phyloP scores from a whole-genome alignment of 2,797 vertebrate species.

The Loriculus beryllinus region DNA sequence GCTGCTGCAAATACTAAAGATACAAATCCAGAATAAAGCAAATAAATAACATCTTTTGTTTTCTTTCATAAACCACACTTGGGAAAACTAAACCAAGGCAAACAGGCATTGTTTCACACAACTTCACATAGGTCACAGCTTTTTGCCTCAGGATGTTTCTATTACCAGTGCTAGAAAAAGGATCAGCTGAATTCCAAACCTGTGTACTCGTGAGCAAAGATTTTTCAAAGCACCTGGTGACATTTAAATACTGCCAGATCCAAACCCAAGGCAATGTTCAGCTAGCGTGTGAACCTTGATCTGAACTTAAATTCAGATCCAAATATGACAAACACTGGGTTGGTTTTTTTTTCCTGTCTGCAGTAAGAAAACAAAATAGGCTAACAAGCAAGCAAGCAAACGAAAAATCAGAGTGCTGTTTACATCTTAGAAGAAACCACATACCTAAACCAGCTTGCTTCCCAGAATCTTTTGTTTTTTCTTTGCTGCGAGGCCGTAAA shows the following conservation, averaged over 20 bases:
- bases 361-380: background rate
- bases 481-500: slow-evolving; percentile 86
- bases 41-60: background rate
- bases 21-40: background rate
- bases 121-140: background rate
- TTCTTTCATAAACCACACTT: background rate
- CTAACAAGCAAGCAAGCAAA: background rate
- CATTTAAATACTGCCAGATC: background rate
- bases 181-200: background rate
- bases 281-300: background rate
- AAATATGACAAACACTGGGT: background rate
- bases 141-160: background rate
- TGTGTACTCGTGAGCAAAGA: background rate
- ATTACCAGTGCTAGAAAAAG: background rate
- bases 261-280: background rate
- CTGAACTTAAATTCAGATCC: background rate
- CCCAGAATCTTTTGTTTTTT: slow-evolving; percentile 80
- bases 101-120: background rate
- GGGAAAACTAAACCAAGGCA: background rate
- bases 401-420: background rate
- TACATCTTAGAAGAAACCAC: background rate
- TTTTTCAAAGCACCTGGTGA: background rate
- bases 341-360: background rate
- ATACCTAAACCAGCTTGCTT: slow-evolving; percentile 84
- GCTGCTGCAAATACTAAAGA: background rate